A percentile compares a stretch with the other conserved stretches of the same genome.
phyloP scores from a whole-genome alignment of 2,113 vertebrate species.

The Tricholaema leucomelas region DNA sequence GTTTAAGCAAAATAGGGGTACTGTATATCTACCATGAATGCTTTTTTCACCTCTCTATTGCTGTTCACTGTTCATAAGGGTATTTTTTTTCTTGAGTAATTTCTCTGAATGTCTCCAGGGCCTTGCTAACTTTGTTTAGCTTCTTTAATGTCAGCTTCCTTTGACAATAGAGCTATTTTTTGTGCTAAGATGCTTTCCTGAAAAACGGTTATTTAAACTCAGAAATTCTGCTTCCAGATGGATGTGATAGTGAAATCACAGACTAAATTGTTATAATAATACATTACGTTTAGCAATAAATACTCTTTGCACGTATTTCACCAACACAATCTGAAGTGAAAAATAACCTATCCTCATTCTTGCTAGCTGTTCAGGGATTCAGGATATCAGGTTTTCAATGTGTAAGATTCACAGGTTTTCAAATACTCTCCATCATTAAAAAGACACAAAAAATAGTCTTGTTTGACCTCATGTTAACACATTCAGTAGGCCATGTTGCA shows the following conservation, averaged over 20 bases:
- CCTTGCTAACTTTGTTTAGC: background rate
- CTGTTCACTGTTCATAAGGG: background rate
- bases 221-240: background rate
- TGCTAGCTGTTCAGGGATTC: background rate
- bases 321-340: background rate
- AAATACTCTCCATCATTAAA: background rate
- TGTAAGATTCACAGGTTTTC: background rate
- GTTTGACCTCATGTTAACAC: background rate
- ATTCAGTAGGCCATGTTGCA: background rate
- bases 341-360: background rate
- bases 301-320: background rate
- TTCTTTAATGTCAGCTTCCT: background rate
- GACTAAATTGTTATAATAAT: background rate
- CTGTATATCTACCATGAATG: background rate
- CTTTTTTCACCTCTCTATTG: background rate
- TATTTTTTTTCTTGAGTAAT: background rate
- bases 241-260: background rate
- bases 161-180: background rate
- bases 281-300: background rate
- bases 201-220: background rate
- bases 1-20: accelerated
- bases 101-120: background rate
- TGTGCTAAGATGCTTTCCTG: background rate
- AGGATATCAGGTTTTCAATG: background rate
- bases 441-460: background rate